These are phyloP conservation scores for Zalophus californianus DNA, from an alignment of 2,797 vertebrate genomes.

Conservation along the genomic window DNA sequence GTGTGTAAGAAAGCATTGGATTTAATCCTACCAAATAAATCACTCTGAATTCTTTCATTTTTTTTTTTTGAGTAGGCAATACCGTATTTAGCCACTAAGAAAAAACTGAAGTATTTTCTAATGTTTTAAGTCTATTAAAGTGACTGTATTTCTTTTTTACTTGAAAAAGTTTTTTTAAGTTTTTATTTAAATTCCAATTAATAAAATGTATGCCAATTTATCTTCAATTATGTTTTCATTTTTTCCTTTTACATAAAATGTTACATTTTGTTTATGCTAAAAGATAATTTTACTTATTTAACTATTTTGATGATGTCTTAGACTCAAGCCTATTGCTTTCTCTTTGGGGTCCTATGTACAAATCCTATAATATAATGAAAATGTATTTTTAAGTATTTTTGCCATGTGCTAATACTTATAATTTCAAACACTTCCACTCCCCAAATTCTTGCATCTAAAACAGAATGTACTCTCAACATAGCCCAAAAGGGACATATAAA, in stretches of 20 bases:
- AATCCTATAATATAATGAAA: neutral
- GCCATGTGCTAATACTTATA: neutral
- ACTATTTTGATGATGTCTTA: conserved; percentile 35
- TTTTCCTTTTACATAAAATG: conserved; percentile 50
- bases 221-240: conserved; percentile 27
- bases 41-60: conserved; percentile 3
- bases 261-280: conserved; percentile 33
- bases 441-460: conserved; percentile 22
- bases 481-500: neutral
- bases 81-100: conserved; percentile 5
- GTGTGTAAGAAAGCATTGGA: neutral
- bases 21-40: conserved; percentile 19
- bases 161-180: neutral
- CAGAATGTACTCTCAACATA: neutral
- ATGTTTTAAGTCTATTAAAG: conserved; percentile 31
- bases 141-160: neutral
- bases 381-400: conserved; percentile 36
- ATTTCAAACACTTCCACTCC: conserved; percentile 34
- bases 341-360: neutral
- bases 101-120: conserved; percentile 23
- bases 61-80: neutral
- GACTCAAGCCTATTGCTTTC: neutral
- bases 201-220: neutral
- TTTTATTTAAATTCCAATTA: neutral
- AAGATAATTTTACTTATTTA: conserved; percentile 48